Conservation (phyloP, 2,888 invertebrate species). For the Megalurothrips usitatus region DNA sequence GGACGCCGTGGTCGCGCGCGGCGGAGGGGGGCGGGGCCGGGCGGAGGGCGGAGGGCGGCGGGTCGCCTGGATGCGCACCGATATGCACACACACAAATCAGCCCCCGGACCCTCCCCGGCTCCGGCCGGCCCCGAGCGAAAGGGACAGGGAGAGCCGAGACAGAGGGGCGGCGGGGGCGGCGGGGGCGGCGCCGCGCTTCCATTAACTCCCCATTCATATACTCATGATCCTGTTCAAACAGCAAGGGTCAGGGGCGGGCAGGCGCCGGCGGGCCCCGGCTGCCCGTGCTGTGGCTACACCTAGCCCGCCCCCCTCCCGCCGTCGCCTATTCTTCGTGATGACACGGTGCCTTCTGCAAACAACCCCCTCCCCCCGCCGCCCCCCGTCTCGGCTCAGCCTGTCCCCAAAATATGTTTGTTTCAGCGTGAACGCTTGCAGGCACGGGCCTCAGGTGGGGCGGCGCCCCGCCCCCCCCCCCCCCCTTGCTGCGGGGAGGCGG, state of each 20-base stretch:
- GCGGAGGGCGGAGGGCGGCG: neutral
- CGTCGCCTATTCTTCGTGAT: constrained; percentile 11
- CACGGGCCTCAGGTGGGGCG: neutral
- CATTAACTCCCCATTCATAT: constrained; percentile 24
- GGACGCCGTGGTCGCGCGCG: neutral
- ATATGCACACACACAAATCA: constrained; percentile 5
- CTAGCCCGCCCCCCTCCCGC: neutral
- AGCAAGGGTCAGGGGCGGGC: neutral
- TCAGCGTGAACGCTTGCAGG: constrained; percentile 13
- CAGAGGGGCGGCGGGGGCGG: neutral
- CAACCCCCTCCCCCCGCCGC: neutral
- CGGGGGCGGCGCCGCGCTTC: neutral
- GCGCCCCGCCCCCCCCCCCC: neutral
- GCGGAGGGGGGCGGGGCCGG: too few relatives aligned
- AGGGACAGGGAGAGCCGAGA: too few relatives aligned
- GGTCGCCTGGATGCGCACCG: neutral
- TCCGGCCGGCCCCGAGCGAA: neutral
- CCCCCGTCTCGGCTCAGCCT: neutral
- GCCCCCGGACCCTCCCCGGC: neutral
- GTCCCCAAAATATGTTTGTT: constrained; percentile 19
- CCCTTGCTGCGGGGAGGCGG: neutral
- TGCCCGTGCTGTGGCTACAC: neutral
- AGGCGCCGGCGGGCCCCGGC: neutral
- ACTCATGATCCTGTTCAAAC: constrained; percentile 21
- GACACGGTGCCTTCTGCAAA: constrained; percentile 16